Percentiles rank a stretch among this genome's conserved stretches.
Evolutionary conservation across 2,888 invertebrate genomes (phyloP).

Genomic region (Athripsodes cinereus): DNA sequence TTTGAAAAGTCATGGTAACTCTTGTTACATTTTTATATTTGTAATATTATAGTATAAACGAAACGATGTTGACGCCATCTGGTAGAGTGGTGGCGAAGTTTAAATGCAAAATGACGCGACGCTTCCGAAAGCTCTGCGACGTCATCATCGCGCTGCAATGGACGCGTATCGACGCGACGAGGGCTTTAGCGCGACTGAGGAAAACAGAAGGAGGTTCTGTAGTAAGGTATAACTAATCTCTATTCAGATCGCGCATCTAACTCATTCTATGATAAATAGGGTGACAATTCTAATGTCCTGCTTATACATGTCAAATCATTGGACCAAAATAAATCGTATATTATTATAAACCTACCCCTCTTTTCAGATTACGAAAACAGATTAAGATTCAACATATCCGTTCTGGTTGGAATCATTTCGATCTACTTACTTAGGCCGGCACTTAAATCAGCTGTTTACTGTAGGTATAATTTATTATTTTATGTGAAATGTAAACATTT

Average conservation of each 20-base stretch:
- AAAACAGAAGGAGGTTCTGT: background rate
- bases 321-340: too few relatives aligned
- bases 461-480: too few relatives aligned
- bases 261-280: background rate
- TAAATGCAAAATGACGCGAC: constrained; percentile 8
- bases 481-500: too few relatives aligned
- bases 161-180: constrained; percentile 17
- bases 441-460: too few relatives aligned
- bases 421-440: too few relatives aligned
- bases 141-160: constrained; percentile 2
- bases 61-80: constrained; percentile 13
- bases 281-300: background rate
- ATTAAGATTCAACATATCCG: too few relatives aligned
- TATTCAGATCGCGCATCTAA: constrained; percentile 3
- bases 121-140: constrained; percentile 5
- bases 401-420: too few relatives aligned
- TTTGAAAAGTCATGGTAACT: constrained; percentile 3
- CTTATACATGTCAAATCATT: too few relatives aligned
- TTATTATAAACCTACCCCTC: too few relatives aligned
- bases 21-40: background rate
- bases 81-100: constrained; percentile 4
- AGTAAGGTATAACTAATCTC: constrained; percentile 20
- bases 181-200: constrained; percentile 21
- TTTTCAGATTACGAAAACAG: too few relatives aligned
- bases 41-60: constrained; percentile 31